Percentiles rank a stretch among this genome's conserved stretches.
These are phyloP conservation scores for Ibycter americanus DNA, from an alignment of 2,797 vertebrate species.

Conservation along the genomic window DNA sequence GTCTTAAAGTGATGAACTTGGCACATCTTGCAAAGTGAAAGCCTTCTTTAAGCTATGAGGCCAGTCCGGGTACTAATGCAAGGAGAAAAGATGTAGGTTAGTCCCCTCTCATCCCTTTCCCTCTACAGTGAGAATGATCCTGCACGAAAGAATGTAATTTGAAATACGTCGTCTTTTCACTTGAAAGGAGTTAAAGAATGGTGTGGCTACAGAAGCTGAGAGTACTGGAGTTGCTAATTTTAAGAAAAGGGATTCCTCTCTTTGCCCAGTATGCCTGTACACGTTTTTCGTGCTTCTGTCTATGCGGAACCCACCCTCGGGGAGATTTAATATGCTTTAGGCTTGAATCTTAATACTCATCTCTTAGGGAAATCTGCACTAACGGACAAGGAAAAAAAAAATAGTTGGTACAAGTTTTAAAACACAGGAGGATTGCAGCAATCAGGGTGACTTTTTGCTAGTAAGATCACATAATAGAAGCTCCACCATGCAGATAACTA, in stretches of 20 bases:
- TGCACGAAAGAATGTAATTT: not conserved
- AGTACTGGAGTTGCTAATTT: not conserved
- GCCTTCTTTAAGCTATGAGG: not conserved
- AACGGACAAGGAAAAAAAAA: not conserved
- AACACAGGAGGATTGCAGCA: not conserved
- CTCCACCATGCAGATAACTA: not conserved
- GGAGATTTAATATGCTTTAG: not conserved
- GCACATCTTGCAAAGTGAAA: not conserved
- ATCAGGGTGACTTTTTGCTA: not conserved
- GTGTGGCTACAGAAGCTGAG: not conserved
- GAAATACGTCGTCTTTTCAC: not conserved
- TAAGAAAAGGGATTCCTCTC: not conserved
- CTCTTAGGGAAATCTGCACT: not conserved
- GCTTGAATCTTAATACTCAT: not conserved
- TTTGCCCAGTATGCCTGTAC: not conserved
- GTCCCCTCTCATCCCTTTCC: not conserved
- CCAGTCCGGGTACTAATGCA: not conserved
- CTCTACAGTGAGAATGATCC: not conserved
- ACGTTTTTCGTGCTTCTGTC: not conserved
- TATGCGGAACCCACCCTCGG: not conserved
- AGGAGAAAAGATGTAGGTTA: not conserved
- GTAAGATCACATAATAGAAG: not conserved
- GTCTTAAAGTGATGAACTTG: not conserved
- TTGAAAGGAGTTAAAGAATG: not conserved
- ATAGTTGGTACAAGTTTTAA: not conserved